phyloP scores from a whole-genome alignment of 2,888 invertebrate genomes.

The Tinea semifulvella region DNA sequence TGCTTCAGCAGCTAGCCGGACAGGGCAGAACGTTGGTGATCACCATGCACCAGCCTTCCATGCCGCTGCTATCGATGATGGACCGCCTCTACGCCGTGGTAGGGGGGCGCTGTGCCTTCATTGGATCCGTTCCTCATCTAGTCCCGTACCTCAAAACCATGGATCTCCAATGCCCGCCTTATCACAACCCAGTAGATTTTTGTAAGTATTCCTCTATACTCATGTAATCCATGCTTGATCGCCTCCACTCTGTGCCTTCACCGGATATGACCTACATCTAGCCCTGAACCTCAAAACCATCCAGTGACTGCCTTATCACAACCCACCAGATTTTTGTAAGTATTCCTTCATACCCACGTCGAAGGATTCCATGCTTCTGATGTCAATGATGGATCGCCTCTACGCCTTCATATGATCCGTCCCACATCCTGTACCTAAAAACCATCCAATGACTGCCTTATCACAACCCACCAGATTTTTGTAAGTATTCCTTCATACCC shows the following conservation, averaged over 20 bases:
- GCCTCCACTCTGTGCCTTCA: conserved; percentile 81
- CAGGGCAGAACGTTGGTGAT: conserved; percentile 89
- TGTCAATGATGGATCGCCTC: too few species aligned
- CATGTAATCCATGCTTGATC: too few species aligned
- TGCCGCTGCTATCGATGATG: conserved; percentile 85
- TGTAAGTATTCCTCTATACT: conserved; percentile 64
- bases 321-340: conserved; percentile 91
- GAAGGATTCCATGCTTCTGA: too few species aligned
- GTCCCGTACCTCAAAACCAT: conserved; percentile 79
- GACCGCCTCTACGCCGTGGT: conserved; percentile 88
- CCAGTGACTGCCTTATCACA: conserved; percentile 87
- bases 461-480: too few species aligned
- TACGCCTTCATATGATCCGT: too few species aligned
- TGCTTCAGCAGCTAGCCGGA: conserved; percentile 82
- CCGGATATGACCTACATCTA: conserved; percentile 79
- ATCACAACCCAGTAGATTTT: conserved; percentile 92
- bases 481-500: too few species aligned
- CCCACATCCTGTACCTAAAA: too few species aligned
- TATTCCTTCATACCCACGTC: conserved; percentile 23
- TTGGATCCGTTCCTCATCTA: conserved; percentile 79
- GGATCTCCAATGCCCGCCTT: conserved; percentile 81
- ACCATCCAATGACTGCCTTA: too few species aligned
- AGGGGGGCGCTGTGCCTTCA: conserved; percentile 80
- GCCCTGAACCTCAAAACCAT: conserved; percentile 80
- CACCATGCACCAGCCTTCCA: conserved; percentile 93